Evolutionary conservation across 1,140 invertebrate species (phyloP).

Genomic region (Drosophila punjabiensis): DNA sequence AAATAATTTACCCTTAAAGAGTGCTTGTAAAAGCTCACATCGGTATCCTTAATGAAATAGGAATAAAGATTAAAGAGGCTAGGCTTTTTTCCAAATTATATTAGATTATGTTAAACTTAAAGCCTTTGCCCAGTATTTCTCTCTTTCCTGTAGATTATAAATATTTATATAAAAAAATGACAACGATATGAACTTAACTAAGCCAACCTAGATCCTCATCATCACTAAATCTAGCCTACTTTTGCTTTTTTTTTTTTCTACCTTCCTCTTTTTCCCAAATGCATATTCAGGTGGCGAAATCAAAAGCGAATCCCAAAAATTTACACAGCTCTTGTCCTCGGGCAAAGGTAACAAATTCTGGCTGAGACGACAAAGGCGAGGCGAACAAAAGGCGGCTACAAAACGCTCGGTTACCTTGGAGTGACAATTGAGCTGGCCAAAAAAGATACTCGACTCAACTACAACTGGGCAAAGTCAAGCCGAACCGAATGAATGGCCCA

Average conservation of each 20-base stretch:
- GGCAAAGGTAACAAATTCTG: constrained; percentile 24
- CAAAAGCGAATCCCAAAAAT: constrained; percentile 51
- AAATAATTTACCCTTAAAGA: background rate
- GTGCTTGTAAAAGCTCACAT: background rate
- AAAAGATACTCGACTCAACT: constrained; percentile 28
- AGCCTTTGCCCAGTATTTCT: background rate
- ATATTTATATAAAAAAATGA: background rate
- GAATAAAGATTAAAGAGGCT: background rate
- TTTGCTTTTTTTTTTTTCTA: background rate
- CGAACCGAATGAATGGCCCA: constrained; percentile 26
- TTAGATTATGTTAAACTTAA: background rate
- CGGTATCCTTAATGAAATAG: background rate
- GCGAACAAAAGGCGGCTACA: constrained; percentile 48
- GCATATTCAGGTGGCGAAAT: constrained; percentile 68
- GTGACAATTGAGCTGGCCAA: constrained; percentile 38
- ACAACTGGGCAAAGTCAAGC: constrained; percentile 15
- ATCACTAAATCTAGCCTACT: background rate
- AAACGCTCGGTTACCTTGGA: constrained; percentile 60
- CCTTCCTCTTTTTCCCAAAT: constrained; percentile 19
- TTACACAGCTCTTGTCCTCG: constrained; percentile 40
- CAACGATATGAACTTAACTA: background rate
- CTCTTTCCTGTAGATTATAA: background rate
- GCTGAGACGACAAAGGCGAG: constrained; percentile 11
- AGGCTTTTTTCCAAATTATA: background rate
- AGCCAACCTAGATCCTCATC: too few species aligned